A percentile compares a stretch with the other conserved stretches of the same genome.
These are phyloP conservation scores for Pristionchus arcanus DNA, from an alignment of 2,888 invertebrate species.

Conservation along the genomic window DNA sequence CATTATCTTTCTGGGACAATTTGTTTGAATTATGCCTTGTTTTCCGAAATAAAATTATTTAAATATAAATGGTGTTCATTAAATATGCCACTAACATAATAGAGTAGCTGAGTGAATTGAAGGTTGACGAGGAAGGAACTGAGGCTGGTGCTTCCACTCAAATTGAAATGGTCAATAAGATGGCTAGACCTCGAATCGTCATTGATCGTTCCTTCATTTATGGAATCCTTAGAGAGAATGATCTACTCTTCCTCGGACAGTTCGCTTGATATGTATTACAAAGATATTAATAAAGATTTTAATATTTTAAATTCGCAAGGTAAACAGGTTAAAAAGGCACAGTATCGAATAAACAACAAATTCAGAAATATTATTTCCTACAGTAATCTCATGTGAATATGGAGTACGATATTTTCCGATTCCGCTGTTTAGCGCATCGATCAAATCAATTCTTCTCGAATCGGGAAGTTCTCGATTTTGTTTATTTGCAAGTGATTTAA, in stretches of 20 bases:
- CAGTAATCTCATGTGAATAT: no score
- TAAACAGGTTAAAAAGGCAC: no score
- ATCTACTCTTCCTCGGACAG: constrained; percentile 27
- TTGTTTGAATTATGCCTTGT: not conserved
- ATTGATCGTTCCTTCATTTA: not conserved
- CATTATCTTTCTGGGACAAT: not conserved
- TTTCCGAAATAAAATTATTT: not conserved
- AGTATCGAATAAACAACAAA: no score
- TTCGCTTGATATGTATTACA: not conserved
- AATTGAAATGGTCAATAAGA: not conserved
- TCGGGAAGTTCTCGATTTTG: not conserved
- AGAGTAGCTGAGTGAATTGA: not conserved
- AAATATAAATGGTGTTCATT: no score
- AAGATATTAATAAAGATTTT: no score
- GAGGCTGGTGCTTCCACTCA: constrained; percentile 45
- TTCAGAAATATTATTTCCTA: no score
- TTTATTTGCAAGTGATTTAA: not conserved
- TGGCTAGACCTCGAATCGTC: not conserved
- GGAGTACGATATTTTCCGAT: no score
- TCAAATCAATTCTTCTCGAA: not conserved
- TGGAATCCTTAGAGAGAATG: not conserved
- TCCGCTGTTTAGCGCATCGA: no score
- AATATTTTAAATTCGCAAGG: no score
- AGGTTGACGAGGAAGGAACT: constrained; percentile 57
- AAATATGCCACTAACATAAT: not conserved